Evolutionary conservation across 2,888 invertebrate species (phyloP), one percentile per base, ranked within the genome.

Genomic region (Andrena minutula): DNA sequence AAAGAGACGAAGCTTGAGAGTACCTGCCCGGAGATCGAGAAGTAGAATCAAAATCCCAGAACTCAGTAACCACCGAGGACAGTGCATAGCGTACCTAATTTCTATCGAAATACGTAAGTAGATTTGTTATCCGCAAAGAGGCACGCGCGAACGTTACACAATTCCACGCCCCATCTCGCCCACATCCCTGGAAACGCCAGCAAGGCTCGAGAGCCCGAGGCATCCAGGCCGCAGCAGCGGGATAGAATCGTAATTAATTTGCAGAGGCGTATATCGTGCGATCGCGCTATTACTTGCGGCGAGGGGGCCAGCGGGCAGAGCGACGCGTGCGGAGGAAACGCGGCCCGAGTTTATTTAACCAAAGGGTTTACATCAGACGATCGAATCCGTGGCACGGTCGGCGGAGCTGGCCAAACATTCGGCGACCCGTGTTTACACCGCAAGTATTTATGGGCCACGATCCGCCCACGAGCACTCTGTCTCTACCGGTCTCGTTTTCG

Each of bases 401-500:
- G 68, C 68, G 75, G 81, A 53, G 76, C 83, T 87, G 87, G 86
- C 91, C 89, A 91, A 92, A 92, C 92, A 92, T 88, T 81, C 87
- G 91, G 84, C 90, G 90, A 90, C 85, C 88, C 90, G 89, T 92
- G 91, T 92, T 92, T 92, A 91, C 91, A 91, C 87, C 90, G 87
- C 80, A 88, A 87, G 88, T 91, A 90, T 91, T 92, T 92, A 92
- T 92, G 92, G 89, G 90, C 88, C 89, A 90, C 89, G 91, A 89
- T 90, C 91, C 92, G 91, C 92, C 92, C 91, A 92, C 92, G 88
- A 89, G 76, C 68, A 80, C 83, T 69, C 56, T 56, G 56, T 12
- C 56, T 56, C 56, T 56, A 12, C 73, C 81, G 79, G 79, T 82
- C 86, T 89, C 89, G 89, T 89, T 88, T 89, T 88, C 82, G 88